Percentiles rank a stretch among this genome's conserved stretches.
Conservation (phyloP, 2,113 vertebrate species). For the Sylvilagus bachmani region DNA sequence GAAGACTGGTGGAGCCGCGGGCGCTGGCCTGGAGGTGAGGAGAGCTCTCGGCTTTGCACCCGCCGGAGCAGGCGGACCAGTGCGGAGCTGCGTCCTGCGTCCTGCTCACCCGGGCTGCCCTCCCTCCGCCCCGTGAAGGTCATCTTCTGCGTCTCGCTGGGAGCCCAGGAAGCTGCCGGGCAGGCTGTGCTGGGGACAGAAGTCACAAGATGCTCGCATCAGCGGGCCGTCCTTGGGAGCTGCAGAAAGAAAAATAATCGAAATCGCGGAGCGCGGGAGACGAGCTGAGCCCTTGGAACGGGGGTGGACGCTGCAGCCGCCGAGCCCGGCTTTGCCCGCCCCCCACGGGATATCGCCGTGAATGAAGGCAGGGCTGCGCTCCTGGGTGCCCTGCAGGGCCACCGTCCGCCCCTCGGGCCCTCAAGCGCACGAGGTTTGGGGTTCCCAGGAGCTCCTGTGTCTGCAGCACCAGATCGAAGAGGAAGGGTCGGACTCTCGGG, state of each 20-base stretch:
- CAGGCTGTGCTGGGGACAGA: neutral
- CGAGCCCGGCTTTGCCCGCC: neutral
- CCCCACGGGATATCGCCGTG: rapidly evolving
- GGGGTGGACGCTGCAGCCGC: no score
- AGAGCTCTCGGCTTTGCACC: neutral
- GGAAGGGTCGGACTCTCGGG: neutral
- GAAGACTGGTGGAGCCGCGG: neutral
- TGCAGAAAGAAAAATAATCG: neutral
- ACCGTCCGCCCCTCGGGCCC: neutral
- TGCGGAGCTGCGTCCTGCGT: neutral
- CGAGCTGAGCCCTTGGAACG: rapidly evolving
- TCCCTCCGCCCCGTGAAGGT: neutral
- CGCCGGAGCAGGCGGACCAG: rapidly evolving
- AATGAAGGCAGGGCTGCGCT: neutral
- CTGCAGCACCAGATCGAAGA: neutral
- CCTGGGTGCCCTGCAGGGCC: rapidly evolving
- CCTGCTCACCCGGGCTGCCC: neutral
- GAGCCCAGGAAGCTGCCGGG: neutral
- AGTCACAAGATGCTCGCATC: neutral
- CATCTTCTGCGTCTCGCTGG: neutral
- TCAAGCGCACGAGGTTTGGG: neutral
- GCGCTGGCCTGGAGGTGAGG: rapidly evolving
- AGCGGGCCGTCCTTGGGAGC: rapidly evolving
- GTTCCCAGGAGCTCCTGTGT: rapidly evolving
- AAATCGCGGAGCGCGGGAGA: rapidly evolving